Conservation (phyloP, 2,113 vertebrate genomes). For the Platysternon megacephalum region DNA sequence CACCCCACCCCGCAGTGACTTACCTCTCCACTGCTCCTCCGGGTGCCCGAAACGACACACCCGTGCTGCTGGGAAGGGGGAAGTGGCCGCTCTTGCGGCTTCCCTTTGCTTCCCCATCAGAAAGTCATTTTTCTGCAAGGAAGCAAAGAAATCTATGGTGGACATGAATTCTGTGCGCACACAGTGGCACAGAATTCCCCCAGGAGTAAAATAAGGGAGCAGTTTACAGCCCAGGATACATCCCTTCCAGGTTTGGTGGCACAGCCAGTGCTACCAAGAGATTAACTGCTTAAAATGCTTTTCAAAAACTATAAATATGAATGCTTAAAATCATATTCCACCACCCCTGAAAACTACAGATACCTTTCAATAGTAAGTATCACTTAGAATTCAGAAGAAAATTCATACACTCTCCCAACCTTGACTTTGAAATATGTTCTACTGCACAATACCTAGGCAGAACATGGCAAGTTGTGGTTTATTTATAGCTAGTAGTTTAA, state of each 20-base stretch:
- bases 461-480: accelerated
- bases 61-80: no score
- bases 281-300: background rate
- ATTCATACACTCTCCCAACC: background rate
- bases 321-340: background rate
- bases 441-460: accelerated
- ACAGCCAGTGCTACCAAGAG: background rate
- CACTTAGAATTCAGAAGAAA: background rate
- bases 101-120: no score
- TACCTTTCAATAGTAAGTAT: accelerated
- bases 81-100: no score
- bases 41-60: no score
- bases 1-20: no score
- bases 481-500: background rate
- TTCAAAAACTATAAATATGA: background rate
- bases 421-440: accelerated
- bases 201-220: accelerated
- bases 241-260: background rate
- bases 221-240: background rate
- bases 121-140: background rate
- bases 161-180: background rate
- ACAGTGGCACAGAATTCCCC: background rate
- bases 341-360: accelerated
- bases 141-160: background rate
- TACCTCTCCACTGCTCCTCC: no score